Evolutionary conservation across 2,113 vertebrate genomes (phyloP), one percentile per base, ranked within the genome.

Genomic region (Ciconia maguari): DNA sequence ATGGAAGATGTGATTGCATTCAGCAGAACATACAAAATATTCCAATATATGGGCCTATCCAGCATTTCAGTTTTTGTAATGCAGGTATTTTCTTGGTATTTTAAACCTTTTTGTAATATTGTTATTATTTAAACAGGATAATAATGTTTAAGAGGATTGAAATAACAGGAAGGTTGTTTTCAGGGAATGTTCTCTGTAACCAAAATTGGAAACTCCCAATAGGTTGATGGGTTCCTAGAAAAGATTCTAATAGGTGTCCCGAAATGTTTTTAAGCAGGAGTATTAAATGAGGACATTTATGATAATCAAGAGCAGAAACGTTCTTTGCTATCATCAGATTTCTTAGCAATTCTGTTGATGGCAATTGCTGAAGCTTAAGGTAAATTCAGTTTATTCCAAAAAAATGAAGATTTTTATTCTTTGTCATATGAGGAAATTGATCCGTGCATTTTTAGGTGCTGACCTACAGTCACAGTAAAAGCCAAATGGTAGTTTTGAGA

Each of bases 141-240:
- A 78, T 87, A 27, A 48, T 30, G 13, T 80, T 46, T 57, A 82
- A 75, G 81, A 58, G 49, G 69, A 54, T 91, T 91, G 80, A 84
- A 96, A 70, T 65, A 77, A 38, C 16, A 83, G 32, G 62, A 83
- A 34, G 54, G 41, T 61, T 87, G 8, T 83, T 62, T 66, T 55
- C 44, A 74, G 77, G 34, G 10, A 55, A 46, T 44, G 44, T 46
- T 72, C 19, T 89, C 88, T 94, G 89, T 95, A 92, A 88, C 89
- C 64, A 76, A 89, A 96, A 80, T 70, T 77, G 95, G 77, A 97
- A 96, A 95, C n/a, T 62, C 90, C 69, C 58, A 87, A 65, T 86
- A 91, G 91, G 90, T 85, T 87, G 86, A 34, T 97, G 72, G 90
- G 77, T 90, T 97, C 90, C 54, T 85, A 92, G 96, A 94, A 93